Percentiles rank a stretch among this genome's conserved stretches.
Evolutionary conservation across 2,797 vertebrate genomes (phyloP).

Genomic region (Notoglanidium macrostoma): DNA sequence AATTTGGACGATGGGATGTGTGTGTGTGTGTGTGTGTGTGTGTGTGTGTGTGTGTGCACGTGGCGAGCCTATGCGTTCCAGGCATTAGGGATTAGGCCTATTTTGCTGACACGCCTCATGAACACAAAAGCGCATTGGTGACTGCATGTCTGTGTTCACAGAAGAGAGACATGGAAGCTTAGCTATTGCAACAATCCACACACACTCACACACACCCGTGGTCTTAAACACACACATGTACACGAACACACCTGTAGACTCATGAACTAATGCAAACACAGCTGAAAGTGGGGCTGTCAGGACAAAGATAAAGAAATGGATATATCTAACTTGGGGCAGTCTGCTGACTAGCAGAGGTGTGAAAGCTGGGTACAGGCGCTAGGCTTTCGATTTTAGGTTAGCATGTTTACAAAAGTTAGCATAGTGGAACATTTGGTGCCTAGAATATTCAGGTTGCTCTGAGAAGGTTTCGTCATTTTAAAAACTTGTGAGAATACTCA

Average conservation of each 20-base stretch:
- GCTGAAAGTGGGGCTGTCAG: background rate
- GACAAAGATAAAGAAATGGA: constrained; percentile 1
- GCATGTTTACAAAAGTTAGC: background rate
- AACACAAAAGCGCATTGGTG: constrained; percentile 70
- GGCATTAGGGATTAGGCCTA: constrained; percentile 57
- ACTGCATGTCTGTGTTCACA: constrained; percentile 75
- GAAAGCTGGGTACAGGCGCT: background rate
- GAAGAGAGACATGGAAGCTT: constrained; percentile 51
- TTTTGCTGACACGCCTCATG: constrained; percentile 53
- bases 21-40: background rate
- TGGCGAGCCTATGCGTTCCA: background rate
- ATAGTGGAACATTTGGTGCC: background rate
- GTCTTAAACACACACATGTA: background rate
- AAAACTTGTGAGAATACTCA: background rate
- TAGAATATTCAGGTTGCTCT: background rate
- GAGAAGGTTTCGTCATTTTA: background rate
- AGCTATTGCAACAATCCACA: constrained; percentile 67
- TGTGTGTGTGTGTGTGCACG: constrained; percentile 7
- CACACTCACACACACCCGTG: constrained; percentile 57
- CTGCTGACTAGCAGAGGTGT: background rate
- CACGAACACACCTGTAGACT: constrained; percentile 34
- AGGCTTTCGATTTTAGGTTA: background rate
- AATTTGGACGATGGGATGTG: background rate
- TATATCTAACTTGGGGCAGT: background rate
- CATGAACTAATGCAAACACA: background rate